A percentile compares a stretch with the other conserved stretches of the same genome.
Conservation (phyloP, 2,797 vertebrate species). For the Pangasius macronema region DNA sequence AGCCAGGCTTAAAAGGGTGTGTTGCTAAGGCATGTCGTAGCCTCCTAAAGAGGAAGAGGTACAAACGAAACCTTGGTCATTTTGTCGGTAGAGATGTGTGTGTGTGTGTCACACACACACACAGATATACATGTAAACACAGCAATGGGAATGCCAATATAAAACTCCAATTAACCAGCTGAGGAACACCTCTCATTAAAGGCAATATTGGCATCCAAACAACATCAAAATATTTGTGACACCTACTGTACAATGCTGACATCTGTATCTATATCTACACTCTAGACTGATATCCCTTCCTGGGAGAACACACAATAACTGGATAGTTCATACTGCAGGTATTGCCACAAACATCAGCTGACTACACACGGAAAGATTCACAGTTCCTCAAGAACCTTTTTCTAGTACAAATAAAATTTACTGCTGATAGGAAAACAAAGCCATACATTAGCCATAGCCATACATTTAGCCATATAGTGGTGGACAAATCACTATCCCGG, state of each 20-base stretch:
- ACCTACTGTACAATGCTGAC: background rate
- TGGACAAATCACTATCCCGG: background rate
- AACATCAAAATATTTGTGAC: background rate
- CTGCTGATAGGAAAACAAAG: background rate
- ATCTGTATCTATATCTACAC: background rate
- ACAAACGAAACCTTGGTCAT: too few relatives aligned
- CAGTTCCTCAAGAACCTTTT: background rate
- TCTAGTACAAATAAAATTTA: background rate
- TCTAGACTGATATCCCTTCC: background rate
- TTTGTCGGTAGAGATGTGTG: too few relatives aligned
- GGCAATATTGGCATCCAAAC: background rate
- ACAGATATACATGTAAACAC: constrained; percentile 10
- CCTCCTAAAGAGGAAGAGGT: too few relatives aligned
- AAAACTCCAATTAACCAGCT: background rate
- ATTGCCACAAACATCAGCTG: background rate
- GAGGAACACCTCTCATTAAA: background rate
- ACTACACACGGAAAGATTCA: background rate
- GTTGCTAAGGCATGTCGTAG: constrained; percentile 68
- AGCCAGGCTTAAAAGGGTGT: constrained; percentile 34
- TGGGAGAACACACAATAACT: background rate
- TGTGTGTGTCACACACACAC: too few relatives aligned
- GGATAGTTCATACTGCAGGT: background rate
- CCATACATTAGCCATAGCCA: too few relatives aligned
- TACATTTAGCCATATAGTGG: background rate
- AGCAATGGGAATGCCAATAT: background rate